Evolutionary conservation across 2,888 invertebrate genomes (phyloP), one percentile per base, ranked within the genome.

Genomic region (Mayetiola destructor): DNA sequence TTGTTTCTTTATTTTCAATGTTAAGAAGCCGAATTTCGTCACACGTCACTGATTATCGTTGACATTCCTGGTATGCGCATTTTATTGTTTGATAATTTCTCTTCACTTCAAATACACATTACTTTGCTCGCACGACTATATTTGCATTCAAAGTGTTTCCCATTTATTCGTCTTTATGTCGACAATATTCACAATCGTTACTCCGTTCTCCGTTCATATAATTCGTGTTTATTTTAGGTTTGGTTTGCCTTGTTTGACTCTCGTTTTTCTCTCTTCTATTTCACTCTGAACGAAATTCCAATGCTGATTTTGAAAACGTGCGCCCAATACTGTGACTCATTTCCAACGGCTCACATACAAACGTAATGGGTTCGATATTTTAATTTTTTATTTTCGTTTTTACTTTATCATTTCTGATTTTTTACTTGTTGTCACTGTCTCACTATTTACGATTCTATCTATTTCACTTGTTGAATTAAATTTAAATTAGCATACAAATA

Each of bases 271-370:
- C 23, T 27, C 14, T 6, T n/a, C 27, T 48, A 27, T 48, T 40
- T 48, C 16, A 27, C n/a, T 48, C 23, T 23, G 27, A 48, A 48
- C 23, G 23, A 12, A 21, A 48, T 48, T 48, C 48, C 48, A n/a
- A 48, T 48, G 48, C 48, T 48, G 23, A n/a, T 48, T 48, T 48
- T 48, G 27, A 16, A 48, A 2, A 48, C 16, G n/a, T 48, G 48
- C 37, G 14, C 37, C 12, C 8, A 14, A 6, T 48, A 27, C n/a
- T 16, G 27, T 48, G 48, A 48, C 48, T 48, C 48, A 48, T 48
- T n/a, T n/a, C n/a, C n/a, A n/a, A n/a, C n/a, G n/a, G n/a, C n/a
- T n/a, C n/a, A n/a, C 23, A 48, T 27, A 27, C n/a, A n/a, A 23
- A 48, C 48, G n/a, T 27, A 48, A 27, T 3, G 27, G n/a, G n/a